Conservation (phyloP, 2,113 vertebrate species). For the Myotis brandtii region DNA sequence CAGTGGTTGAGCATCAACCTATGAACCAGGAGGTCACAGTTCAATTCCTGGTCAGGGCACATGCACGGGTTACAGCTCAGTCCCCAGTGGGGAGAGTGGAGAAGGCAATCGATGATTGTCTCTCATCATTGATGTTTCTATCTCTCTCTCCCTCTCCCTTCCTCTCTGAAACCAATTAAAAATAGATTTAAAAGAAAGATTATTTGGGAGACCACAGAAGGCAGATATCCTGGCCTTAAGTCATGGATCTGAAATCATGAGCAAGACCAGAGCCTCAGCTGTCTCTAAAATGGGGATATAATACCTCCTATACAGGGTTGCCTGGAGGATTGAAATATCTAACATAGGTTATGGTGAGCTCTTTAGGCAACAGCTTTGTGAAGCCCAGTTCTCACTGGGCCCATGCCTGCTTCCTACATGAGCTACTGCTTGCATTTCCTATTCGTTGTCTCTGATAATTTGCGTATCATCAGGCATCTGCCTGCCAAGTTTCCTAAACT, state of each 20-base stretch:
- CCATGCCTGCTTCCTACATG: background rate
- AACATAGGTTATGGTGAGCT: background rate
- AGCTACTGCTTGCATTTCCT: background rate
- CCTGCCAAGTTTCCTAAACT: background rate
- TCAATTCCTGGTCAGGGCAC: no score
- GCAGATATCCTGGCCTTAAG: background rate
- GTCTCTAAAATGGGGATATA: background rate
- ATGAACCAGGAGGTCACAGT: no score
- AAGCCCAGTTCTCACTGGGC: background rate
- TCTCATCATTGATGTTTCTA: no score
- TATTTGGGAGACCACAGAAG: conserved; percentile 21
- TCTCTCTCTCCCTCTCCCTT: no score
- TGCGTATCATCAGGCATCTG: background rate
- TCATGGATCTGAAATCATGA: conserved; percentile 8
- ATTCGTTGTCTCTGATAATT: background rate
- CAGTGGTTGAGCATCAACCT: no score
- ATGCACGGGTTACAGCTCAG: no score
- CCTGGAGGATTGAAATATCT: conserved; percentile 29
- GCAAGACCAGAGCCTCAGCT: background rate
- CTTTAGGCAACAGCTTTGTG: background rate
- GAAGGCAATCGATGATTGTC: no score
- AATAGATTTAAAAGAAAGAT: background rate
- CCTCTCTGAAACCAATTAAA: no score
- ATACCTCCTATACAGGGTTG: background rate
- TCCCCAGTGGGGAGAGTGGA: no score